These are phyloP conservation scores for Ennomos fuscantarius DNA, from an alignment of 2,888 invertebrate genomes.

Conservation along the genomic window DNA sequence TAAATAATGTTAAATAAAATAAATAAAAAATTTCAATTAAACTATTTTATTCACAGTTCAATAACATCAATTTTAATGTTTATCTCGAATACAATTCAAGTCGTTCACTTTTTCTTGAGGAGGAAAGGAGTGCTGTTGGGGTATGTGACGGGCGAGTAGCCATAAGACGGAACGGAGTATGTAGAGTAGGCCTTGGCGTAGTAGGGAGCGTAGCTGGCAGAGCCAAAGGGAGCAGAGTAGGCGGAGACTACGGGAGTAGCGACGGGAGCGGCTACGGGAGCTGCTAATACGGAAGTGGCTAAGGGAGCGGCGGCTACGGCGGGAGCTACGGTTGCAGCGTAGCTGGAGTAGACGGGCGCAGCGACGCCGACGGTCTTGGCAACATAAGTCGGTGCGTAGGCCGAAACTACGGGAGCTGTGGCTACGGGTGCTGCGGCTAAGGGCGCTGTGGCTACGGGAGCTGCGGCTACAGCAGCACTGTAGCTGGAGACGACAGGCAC, in stretches of 20 bases:
- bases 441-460: slow-evolving; percentile 4
- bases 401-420: background rate
- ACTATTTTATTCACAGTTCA: slow-evolving; percentile 23
- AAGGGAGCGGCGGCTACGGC: slow-evolving; percentile 1
- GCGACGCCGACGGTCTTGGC: background rate
- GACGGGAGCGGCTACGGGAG: background rate
- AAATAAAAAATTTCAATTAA: slow-evolving; percentile 1
- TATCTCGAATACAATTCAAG: slow-evolving; percentile 17
- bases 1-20: background rate
- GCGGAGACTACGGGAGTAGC: background rate
- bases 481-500: slow-evolving; percentile 7
- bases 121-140: slow-evolving; percentile 21
- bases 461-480: slow-evolving; percentile 14
- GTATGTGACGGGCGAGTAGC: slow-evolving; percentile 2
- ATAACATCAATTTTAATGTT: slow-evolving; percentile 12
- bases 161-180: slow-evolving; percentile 5
- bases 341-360: too few species aligned
- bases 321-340: background rate
- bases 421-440: slow-evolving; percentile 15
- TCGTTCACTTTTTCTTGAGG: slow-evolving; percentile 38
- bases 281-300: background rate
- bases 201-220: slow-evolving; percentile 31
- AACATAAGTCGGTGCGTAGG: slow-evolving; percentile 10
- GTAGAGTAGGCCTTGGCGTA: slow-evolving; percentile 11
- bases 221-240: slow-evolving; percentile 1